Percentiles rank a stretch among this genome's conserved stretches.
Conservation (phyloP, 2,797 vertebrate genomes). For the Sebastes taczanowskii region DNA sequence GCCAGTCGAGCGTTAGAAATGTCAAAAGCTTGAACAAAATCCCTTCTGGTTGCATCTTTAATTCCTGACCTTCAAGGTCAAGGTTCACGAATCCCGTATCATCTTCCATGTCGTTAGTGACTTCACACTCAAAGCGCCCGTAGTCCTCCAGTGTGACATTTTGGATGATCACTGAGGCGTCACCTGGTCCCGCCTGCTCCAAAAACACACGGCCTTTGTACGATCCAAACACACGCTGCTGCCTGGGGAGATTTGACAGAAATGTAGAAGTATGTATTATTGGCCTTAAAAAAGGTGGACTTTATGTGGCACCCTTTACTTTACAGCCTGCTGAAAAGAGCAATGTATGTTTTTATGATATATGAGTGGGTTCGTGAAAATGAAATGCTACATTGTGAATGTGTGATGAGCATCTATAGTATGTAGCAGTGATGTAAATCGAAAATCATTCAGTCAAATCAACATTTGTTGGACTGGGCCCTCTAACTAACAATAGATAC, state of each 20-base stretch:
- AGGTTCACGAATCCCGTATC: constrained; percentile 94
- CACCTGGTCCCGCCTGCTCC: constrained; percentile 86
- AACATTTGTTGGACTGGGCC: not conserved
- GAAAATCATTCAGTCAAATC: not conserved
- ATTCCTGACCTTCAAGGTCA: constrained; percentile 89
- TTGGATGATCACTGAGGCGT: constrained; percentile 92
- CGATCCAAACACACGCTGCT: constrained; percentile 86
- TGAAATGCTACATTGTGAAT: not conserved
- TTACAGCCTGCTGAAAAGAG: not conserved
- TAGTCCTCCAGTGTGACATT: constrained; percentile 95
- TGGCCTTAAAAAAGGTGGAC: not conserved
- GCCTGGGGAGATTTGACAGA: constrained; percentile 54
- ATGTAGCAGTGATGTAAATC: not conserved
- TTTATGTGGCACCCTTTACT: not conserved
- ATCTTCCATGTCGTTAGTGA: constrained; percentile 94
- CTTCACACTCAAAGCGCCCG: constrained; percentile 94
- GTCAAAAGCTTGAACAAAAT: not conserved
- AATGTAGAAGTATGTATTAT: not conserved
- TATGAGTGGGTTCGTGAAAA: not conserved
- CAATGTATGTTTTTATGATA: not conserved
- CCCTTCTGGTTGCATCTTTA: not conserved
- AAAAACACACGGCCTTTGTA: constrained; percentile 88
- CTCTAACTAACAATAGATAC: not conserved
- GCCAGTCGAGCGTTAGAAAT: not conserved
- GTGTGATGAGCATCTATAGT: not conserved